Percentiles rank a stretch among this genome's conserved stretches.
phyloP scores from a whole-genome alignment of 2,888 invertebrate species.

The Callyntrura sp. region DNA sequence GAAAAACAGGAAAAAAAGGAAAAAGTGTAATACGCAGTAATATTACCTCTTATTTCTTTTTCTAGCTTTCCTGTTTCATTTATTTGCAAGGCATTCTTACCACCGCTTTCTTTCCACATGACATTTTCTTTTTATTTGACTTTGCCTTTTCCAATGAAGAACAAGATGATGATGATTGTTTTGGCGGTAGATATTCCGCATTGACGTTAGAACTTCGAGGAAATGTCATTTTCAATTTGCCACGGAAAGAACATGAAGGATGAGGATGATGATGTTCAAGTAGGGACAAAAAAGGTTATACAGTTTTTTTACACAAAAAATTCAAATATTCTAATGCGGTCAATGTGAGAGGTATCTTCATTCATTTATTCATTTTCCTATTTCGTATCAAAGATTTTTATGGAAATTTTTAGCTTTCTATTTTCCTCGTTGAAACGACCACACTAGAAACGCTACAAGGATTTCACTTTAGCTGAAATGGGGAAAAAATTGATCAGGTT shows the following conservation, averaged over 20 bases:
- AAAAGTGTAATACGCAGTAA: not conserved
- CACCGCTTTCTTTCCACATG: too few species aligned
- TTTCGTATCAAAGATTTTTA: slow-evolving; percentile 23
- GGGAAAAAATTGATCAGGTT: slow-evolving; percentile 63
- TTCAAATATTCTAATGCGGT: slow-evolving; percentile 44
- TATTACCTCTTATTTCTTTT: slow-evolving; percentile 63
- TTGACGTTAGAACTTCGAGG: slow-evolving; percentile 19
- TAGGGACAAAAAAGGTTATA: slow-evolving; percentile 16
- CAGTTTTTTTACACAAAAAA: slow-evolving; percentile 41
- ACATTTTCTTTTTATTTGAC: too few species aligned
- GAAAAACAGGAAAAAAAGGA: slow-evolving; percentile 21
- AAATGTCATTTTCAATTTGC: slow-evolving; percentile 56
- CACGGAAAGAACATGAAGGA: slow-evolving; percentile 11
- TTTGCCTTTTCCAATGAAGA: not conserved
- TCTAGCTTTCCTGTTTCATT: slow-evolving; percentile 39
- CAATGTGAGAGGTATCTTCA: slow-evolving; percentile 58
- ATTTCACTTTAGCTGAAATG: slow-evolving; percentile 32
- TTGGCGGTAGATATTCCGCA: not conserved
- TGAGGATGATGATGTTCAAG: too few species aligned
- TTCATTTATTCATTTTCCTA: slow-evolving; percentile 63
- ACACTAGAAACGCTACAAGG: slow-evolving; percentile 43
- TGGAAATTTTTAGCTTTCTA: slow-evolving; percentile 7
- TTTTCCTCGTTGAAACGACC: not conserved
- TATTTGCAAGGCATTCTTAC: slow-evolving; percentile 13
- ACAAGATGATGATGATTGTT: slow-evolving; percentile 10